Base-by-base conservation (phyloP, 2,797 vertebrate genomes). In the Gymnothorax reevesii region DNA sequence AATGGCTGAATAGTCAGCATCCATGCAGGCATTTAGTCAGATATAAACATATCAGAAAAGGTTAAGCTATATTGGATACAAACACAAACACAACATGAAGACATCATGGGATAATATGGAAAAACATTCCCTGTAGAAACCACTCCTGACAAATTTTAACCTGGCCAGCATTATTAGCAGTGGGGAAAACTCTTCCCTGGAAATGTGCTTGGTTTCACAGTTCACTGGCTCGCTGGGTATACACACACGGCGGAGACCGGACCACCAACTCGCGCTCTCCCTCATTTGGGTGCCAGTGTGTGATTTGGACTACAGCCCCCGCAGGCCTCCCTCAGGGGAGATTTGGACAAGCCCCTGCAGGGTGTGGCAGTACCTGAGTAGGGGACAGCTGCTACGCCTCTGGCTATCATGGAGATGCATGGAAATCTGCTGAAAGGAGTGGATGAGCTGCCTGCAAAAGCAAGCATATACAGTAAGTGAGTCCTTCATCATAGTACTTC, bases 351-450 rank as follows among this genome's bases (percentile, higher is more conserved):
- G 79, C 85, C 17, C 60, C 62, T 17, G 20, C 54, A 20, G 62
- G 60, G 77, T 83, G 69, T 49, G 52, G 82, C 57, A 57, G 64
- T 77, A 77, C 83, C 83, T 15, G 66, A 86, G 88, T 71, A 85
- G 90, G 86, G 84, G 85, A 89, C 92, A 91, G 88, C 89, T 91
- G 91, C 57, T 87, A 89, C 87, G 86, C 89, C 90, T 88, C 88
- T 90, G 89, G 91, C 87, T 86, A 88, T 88, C 84, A 86, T 84
- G 85, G 86, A 57, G 57, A 84, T 91, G 89, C 88, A 86, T 85
- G 86, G 54, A 80, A 87, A 84, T 86, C 90, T 88, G 75, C 87
- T 86, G 87, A 89, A 88, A 54, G 85, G 69, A 86, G 84, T 85
- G 66, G 77, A 57, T 87, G 84, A 89, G 89, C 82, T 88, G 88